Evolutionary conservation across 2,888 invertebrate species (phyloP).

Genomic region (Melieria picta): DNA sequence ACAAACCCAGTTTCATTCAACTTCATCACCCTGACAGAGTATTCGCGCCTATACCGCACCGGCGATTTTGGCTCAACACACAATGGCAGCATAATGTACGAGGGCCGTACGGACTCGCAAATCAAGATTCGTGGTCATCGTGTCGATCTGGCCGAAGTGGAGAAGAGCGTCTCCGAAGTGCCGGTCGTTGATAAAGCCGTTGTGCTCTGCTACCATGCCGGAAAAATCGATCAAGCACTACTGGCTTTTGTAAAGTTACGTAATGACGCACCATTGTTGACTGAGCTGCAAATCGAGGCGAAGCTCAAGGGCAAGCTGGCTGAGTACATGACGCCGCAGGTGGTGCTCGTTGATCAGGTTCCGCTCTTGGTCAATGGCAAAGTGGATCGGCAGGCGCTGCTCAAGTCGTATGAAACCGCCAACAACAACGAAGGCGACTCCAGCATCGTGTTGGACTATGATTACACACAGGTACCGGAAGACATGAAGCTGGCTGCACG

Average conservation of each 20-base stretch:
- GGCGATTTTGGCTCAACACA: slow-evolving; percentile 82
- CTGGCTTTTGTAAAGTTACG: slow-evolving; percentile 74
- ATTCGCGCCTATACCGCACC: slow-evolving; percentile 80
- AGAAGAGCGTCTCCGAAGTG: slow-evolving; percentile 74
- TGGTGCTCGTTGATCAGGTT: slow-evolving; percentile 77
- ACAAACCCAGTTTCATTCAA: background rate
- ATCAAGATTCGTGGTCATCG: slow-evolving; percentile 87
- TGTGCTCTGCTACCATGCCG: slow-evolving; percentile 82
- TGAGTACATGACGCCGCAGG: slow-evolving; percentile 83
- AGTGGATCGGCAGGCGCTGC: slow-evolving; percentile 81
- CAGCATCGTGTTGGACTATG: slow-evolving; percentile 72
- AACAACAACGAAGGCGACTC: slow-evolving; percentile 70
- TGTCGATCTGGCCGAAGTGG: slow-evolving; percentile 86
- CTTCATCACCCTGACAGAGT: slow-evolving; percentile 67
- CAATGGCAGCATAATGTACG: slow-evolving; percentile 75
- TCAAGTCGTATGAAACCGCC: slow-evolving; percentile 79
- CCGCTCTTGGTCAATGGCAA: slow-evolving; percentile 88
- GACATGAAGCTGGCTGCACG: slow-evolving; percentile 72
- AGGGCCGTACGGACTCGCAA: slow-evolving; percentile 88
- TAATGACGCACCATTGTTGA: slow-evolving; percentile 65
- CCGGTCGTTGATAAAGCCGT: slow-evolving; percentile 79
- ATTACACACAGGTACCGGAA: slow-evolving; percentile 73
- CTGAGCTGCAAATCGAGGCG: slow-evolving; percentile 73
- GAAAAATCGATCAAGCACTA: slow-evolving; percentile 77
- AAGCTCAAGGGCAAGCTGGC: slow-evolving; percentile 74